A percentile compares a stretch with the other conserved stretches of the same genome.
Conservation (phyloP, 2,888 invertebrate species). For the Nomada goodeniana region DNA sequence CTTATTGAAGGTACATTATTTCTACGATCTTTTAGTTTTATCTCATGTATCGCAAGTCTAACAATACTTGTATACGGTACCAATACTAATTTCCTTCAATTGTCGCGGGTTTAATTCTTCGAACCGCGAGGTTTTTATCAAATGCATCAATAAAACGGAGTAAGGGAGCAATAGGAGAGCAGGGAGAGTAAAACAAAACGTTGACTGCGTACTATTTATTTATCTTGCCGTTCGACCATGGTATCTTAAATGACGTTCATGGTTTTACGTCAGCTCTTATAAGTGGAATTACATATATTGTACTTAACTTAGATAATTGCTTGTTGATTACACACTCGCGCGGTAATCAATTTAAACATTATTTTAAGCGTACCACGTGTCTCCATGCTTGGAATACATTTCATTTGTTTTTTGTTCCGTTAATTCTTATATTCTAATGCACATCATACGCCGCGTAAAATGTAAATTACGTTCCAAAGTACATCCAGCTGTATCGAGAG, state of each 20-base stretch:
- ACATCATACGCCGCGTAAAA: neutral
- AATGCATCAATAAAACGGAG: conserved; percentile 3
- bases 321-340: neutral
- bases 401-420: neutral
- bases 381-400: neutral
- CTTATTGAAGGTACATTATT: conserved; percentile 1
- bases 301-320: conserved; percentile 20
- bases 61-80: neutral
- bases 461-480: conserved; percentile 31
- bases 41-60: too few relatives aligned
- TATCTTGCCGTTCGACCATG: conserved; percentile 14
- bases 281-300: conserved; percentile 28
- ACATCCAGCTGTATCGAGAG: neutral
- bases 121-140: neutral
- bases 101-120: neutral
- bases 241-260: conserved; percentile 20
- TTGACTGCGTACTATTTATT: conserved; percentile 36
- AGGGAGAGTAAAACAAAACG: conserved; percentile 22
- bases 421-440: conserved; percentile 2
- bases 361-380: neutral
- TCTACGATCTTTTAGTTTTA: neutral
- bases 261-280: conserved; percentile 25
- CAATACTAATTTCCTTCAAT: neutral
- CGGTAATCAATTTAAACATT: neutral
- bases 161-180: neutral